Evolutionary conservation across 2,888 invertebrate genomes (phyloP), one percentile per base, ranked within the genome.

Genomic region (Cerastoderma edule): DNA sequence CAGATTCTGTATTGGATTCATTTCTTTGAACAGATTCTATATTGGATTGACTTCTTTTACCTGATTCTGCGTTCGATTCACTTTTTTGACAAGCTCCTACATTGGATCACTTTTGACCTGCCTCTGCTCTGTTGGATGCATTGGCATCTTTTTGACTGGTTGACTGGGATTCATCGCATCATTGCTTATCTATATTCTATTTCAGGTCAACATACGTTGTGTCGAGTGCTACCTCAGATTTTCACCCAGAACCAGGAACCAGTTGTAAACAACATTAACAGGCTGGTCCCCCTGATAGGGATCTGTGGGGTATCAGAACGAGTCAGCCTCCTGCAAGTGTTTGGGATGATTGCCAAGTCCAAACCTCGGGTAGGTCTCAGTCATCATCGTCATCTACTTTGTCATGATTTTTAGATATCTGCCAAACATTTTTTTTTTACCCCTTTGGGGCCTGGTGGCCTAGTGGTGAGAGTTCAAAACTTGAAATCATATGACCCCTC

Each of bases 241-340:
- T 98, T 98, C 92, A 95, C 96, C 88, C 96, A 97, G 27, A 96
- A 97, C 60, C 96, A 96, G 1, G 96, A 96, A 87, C 96, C 97
- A 0, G 95, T 98, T 28, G 96, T 97, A 86, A 96, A 96, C 6
- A 96, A 97, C 93, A 95, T 97, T 1, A 95, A 96, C 92, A 95
- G 96, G 1, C 94, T 98, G 46, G 96, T 97, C 0, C 95, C 95
- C 0, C 94, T 97, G 19, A 93, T 98, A 67, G 96, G 96, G 0
- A 95, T 95, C 87, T 97, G 97, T 90, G 97, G 97, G 90, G 95
- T 95, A 75, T 95, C 96, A 6, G 98, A 98, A 93, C 96, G 96
- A 92, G 94, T 96, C 87, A 96, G 97, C 0, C 94, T 98, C 32
- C 95, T 98, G 65, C 95, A 96, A 84, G 94, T 98, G 60, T 96